Evolutionary conservation across 2,113 vertebrate genomes (phyloP).

Genomic region (Spermophilus dauricus): DNA sequence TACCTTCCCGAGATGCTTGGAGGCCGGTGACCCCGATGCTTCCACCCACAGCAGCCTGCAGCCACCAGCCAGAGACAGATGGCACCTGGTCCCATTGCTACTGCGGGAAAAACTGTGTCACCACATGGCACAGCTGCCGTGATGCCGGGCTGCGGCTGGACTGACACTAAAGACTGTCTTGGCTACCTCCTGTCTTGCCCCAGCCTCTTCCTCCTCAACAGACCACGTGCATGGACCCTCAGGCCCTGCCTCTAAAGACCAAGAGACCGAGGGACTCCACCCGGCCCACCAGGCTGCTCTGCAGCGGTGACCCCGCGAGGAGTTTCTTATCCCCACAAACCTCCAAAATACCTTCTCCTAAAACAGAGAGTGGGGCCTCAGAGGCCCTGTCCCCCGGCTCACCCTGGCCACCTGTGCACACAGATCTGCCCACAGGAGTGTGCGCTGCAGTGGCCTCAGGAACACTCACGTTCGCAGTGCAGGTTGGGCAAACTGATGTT

Average conservation of each 20-base stretch:
- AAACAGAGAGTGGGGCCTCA: too few species aligned
- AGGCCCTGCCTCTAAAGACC: neutral
- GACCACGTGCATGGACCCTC: neutral
- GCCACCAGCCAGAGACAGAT: neutral
- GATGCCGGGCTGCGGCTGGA: neutral
- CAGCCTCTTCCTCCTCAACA: neutral
- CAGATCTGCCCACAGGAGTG: neutral
- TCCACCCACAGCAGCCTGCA: neutral
- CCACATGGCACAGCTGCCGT: neutral
- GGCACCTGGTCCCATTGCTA: neutral
- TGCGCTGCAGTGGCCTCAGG: neutral
- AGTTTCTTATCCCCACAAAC: too few species aligned
- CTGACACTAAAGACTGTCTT: neutral
- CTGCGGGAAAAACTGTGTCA: neutral
- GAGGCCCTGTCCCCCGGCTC: rapidly evolving
- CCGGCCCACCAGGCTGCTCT: neutral
- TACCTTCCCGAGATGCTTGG: neutral
- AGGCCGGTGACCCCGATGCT: neutral
- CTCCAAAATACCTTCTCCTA: neutral
- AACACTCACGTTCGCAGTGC: conserved; percentile 98
- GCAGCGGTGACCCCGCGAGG: neutral
- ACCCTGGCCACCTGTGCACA: neutral
- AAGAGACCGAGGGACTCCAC: neutral
- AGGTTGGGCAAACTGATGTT: conserved; percentile 99
- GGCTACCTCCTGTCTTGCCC: neutral